Evolutionary conservation across 92 coral and sea anemone species (phyloP), one percentile per base, ranked within the genome.

Genomic region (Parazoanthus atlanticus): DNA sequence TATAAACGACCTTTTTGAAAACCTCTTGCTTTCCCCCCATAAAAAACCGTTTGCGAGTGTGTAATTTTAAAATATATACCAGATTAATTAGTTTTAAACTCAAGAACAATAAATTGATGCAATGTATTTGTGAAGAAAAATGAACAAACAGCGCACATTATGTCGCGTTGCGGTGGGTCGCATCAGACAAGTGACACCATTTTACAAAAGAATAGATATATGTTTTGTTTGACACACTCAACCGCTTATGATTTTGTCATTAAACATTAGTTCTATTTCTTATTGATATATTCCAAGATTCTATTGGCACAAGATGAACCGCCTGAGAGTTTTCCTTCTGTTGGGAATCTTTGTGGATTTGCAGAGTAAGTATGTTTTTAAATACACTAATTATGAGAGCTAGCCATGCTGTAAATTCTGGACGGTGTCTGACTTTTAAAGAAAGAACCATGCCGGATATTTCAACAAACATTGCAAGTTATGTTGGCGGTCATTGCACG

Each of bases 331-430:
- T 65, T 40, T 36, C 26, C 76, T 66, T 11, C 56, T 82, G 9
- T 47, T 82, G 75, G 86, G 76, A 82, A 66, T 82, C 86, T 25
- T 82, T 25, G 56, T 56, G 47, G 23, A 15, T 43, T 28, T 34
- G 17, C 86, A 82, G 30, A 12, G 86, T 82, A 82, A 66, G 86
- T 82, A 82, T 61, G 58, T 52, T 52, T 13, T 52, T 8, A 46
- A 52, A 52, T 15, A 52, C 19, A 52, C 19, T 52, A 52, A 52
- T 52, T 52, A 52, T 52, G 3, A 52, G 19, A 46, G 19, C 58
- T 52, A 52, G 19, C 0, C 58, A 52, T 52, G 58, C 58, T 52
- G 21, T 52, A 52, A 15, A 16, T 16, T 16, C 58, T 52, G 3
- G 58, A 52, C 21, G 58, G 19, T 52, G 21, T 52, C 19, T 52